Evolutionary conservation across 2,113 vertebrate species (phyloP), one percentile per base, ranked within the genome.

Genomic region (Ploceus nigricollis): DNA sequence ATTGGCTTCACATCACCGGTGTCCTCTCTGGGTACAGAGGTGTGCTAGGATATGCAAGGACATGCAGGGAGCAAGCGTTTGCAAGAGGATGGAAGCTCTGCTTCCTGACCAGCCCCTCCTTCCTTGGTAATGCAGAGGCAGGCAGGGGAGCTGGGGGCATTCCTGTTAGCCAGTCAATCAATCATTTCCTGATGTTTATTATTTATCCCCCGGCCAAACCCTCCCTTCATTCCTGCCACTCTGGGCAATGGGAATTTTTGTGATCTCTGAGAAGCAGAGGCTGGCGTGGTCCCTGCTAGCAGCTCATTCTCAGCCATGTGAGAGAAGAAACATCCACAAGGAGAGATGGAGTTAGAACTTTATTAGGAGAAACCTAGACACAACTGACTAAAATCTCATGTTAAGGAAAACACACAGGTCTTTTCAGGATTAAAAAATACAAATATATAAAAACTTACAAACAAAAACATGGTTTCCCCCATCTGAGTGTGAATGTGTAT

Each of bases 321-420:
- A 93, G n/a, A 95, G 39, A 44, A 88, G 65, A 87, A 85, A 94
- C 35, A 37, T 75, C 89, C 93, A 57, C 89, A 63, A 71, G n/a
- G 65, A 84, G 66, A 87, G 30, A 45, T 93, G 68, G 80, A 91
- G 64, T 91, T 95, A 94, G 83, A 96, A 95, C 73, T 96, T 97
- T 97, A 97, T 97, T 97, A 87, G 87, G 77, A 96, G 84, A 96
- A 96, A 96, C 68, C 54, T 95, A 92, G 87, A 51, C 76, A 89
- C 1, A 0, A 53, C 64, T 56, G 42, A 84, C 90, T 90, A 82
- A 85, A 87, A 95, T 93, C 53, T 78, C 82, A 82, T 65, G 63
- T 72, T 96, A 87, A 86, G 79, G 77, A 95, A 51, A 92, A 44
- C 88, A 97, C 89, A 7, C 56, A 60, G 45, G 76, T 64, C 33